Percentiles rank a stretch among this genome's conserved stretches.
These are phyloP conservation scores for Entomobrya multifasciata DNA, from an alignment of 2,888 invertebrate species.

Conservation along the genomic window DNA sequence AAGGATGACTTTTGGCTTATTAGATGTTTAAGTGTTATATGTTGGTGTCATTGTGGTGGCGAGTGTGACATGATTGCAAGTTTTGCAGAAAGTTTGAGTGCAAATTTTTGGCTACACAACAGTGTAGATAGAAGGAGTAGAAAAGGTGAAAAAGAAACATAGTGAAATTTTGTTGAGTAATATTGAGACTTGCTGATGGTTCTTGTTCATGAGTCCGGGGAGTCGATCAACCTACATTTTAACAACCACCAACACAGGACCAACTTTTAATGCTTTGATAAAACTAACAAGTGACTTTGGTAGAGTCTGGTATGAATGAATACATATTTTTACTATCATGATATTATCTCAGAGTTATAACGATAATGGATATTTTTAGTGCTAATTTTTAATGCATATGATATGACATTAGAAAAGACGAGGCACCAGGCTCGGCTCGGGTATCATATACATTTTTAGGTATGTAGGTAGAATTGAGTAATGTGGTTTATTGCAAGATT, in stretches of 20 bases:
- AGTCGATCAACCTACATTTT: not conserved
- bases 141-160: not conserved
- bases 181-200: too few species aligned
- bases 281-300: too few species aligned
- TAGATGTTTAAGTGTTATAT: too few species aligned
- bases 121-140: not conserved
- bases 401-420: too few species aligned
- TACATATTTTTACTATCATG: too few species aligned
- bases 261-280: not conserved
- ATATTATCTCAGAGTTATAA: conserved; percentile 26
- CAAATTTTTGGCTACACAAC: not conserved
- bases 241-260: not conserved
- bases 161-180: not conserved
- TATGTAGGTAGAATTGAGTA: conserved; percentile 6
- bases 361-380: conserved; percentile 43
- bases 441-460: not conserved
- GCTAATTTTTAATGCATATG: conserved; percentile 30
- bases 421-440: not conserved
- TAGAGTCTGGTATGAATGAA: not conserved
- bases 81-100: conserved; percentile 33
- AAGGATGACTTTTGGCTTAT: not conserved
- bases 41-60: not conserved
- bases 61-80: too few species aligned
- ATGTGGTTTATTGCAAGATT: not conserved
- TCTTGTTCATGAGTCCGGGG: not conserved